phyloP scores from a whole-genome alignment of 1,140 invertebrate genomes.

The Nasonia longicornis region DNA sequence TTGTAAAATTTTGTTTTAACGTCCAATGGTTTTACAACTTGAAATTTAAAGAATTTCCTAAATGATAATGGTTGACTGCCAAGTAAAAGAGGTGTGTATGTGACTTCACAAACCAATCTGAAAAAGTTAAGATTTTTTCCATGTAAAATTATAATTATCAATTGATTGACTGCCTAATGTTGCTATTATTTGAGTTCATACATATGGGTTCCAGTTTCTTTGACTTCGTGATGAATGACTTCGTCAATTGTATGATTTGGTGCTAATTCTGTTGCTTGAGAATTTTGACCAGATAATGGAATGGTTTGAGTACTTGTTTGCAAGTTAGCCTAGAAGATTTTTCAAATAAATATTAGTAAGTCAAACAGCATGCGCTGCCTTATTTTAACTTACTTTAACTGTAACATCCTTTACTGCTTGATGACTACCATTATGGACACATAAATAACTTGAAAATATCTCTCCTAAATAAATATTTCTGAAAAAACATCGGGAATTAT shows the following conservation, averaged over 20 bases:
- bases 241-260: slow-evolving; percentile 92
- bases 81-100: slow-evolving; percentile 78
- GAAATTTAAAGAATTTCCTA: slow-evolving; percentile 98
- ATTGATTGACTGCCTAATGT: not conserved
- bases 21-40: slow-evolving; percentile 97
- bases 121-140: slow-evolving; percentile 57
- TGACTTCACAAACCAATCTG: slow-evolving; percentile 95
- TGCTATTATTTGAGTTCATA: slow-evolving; percentile 64
- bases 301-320: slow-evolving; percentile 92
- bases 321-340: slow-evolving; percentile 80
- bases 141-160: slow-evolving; percentile 1
- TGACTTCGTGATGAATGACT: slow-evolving; percentile 97
- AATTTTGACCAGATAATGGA: slow-evolving; percentile 76
- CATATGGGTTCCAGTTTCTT: slow-evolving; percentile 97
- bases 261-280: slow-evolving; percentile 76
- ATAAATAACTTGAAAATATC: slow-evolving; percentile 97
- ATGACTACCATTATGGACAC: slow-evolving; percentile 94
- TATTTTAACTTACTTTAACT: slow-evolving; percentile 75
- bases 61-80: slow-evolving; percentile 82
- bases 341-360: slow-evolving; percentile 28
- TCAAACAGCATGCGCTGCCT: not conserved
- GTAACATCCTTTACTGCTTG: slow-evolving; percentile 84
- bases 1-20: slow-evolving; percentile 99
- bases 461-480: slow-evolving; percentile 91
- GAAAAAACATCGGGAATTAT: slow-evolving; percentile 56